Base-by-base conservation (phyloP, 1,140 invertebrate genomes). In the Phthorimaea operculella region DNA sequence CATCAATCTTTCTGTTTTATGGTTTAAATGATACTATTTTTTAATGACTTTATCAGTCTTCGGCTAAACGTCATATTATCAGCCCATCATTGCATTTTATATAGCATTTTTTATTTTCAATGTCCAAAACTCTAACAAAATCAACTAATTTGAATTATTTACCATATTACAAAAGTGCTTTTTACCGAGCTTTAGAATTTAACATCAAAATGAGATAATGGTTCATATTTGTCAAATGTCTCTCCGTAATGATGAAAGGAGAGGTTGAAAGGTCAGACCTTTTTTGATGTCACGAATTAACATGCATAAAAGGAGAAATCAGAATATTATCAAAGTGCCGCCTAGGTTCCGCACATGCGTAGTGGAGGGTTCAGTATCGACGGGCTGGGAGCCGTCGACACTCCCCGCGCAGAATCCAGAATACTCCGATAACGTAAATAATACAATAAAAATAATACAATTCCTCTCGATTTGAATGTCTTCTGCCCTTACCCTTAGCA, bases 381-480 rank as follows among this genome's bases (percentile, higher is more conserved):
- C 66, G 55, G 54, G 73, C 21, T 6, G 21, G 21, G 21, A 28
- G 21, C 21, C 57, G 58, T 44, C 44, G 57, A 42, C 33, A 47
- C 52, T 21, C 55, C 52, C 36, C 66, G 73, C 76, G 76, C 78
- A 80, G 72, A 60, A 70, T 74, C 75, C 72, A 49, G 45, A 18
- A 53, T 58, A 52, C 62, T 57, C 65, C 66, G 58, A 68, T 74
- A 72, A 73, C 58, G 64, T 76, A 78, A 76, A 76, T 76, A 72
- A 70, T 75, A 78, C 73, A 72, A 81, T 80, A 76, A 78, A 79
- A 75, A 80, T 80, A 72, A 78, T 74, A 75, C 66, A 70, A 69
- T 72, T 59, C 63, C 59, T 62, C 65, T 66, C 62, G 58, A 76
- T 76, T 76, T 74, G 72, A 74, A 76, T 78, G 67, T 68, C 58